Conservation (phyloP, 2,888 invertebrate species). For the Polyommatus icarus region DNA sequence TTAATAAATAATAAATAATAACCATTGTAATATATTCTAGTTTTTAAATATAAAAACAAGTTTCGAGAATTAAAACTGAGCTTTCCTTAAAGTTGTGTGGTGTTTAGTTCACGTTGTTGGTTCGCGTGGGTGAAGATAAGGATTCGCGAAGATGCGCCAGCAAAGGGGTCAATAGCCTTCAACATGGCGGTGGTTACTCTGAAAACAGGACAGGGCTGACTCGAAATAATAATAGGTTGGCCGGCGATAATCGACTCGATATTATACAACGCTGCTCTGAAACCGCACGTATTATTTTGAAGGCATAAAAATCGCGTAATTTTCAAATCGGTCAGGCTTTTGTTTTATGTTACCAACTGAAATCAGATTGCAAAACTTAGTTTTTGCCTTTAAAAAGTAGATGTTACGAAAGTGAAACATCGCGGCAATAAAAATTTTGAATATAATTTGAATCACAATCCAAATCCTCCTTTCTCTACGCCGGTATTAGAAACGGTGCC, state of each 20-base stretch:
- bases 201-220: constrained; percentile 47
- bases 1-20: neutral
- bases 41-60: neutral
- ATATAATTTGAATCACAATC: constrained; percentile 27
- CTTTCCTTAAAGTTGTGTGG: neutral
- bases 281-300: neutral
- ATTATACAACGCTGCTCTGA: neutral
- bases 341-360: neutral
- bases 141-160: constrained; percentile 70
- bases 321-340: neutral
- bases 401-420: constrained; percentile 18
- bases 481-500: constrained; percentile 48
- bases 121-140: constrained; percentile 52
- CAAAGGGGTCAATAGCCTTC: constrained; percentile 63
- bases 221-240: constrained; percentile 18
- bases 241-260: neutral
- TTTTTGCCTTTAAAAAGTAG: neutral
- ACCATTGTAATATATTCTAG: neutral
- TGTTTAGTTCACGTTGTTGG: neutral
- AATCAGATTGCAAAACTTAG: neutral
- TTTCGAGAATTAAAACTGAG: neutral
- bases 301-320: neutral
- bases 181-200: constrained; percentile 59
- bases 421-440: neutral
- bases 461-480: constrained; percentile 48